Percentiles rank a stretch among this genome's conserved stretches.
These are phyloP conservation scores for Agonopterix subpropinquella DNA, from an alignment of 2,888 invertebrate genomes.

Conservation along the genomic window DNA sequence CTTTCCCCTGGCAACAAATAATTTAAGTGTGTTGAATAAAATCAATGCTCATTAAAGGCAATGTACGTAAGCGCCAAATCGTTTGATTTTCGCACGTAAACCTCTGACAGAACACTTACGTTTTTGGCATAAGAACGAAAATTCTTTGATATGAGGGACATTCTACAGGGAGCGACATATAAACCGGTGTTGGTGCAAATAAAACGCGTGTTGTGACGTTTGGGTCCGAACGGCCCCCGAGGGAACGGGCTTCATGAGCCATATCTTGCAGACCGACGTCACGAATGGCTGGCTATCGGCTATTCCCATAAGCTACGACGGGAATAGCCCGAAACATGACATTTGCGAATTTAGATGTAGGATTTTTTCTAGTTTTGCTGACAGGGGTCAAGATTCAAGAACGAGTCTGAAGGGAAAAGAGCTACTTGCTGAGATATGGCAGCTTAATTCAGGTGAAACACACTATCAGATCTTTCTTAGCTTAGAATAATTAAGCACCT, in stretches of 20 bases:
- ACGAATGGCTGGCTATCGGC: conserved; percentile 17
- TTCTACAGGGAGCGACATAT: no score
- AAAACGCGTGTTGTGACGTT: conserved; percentile 34
- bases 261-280: conserved; percentile 19
- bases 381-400: background rate
- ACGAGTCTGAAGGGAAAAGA: background rate
- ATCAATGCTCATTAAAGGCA: no score
- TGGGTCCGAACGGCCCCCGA: conserved; percentile 30
- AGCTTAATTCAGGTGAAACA: no score
- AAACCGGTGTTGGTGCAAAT: conserved; percentile 5
- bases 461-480: no score
- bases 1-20: no score
- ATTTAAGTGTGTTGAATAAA: no score
- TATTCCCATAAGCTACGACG: background rate
- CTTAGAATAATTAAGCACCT: no score
- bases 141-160: no score
- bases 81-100: background rate
- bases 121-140: background rate
- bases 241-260: conserved; percentile 31
- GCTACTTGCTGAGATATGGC: no score
- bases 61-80: background rate
- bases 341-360: background rate
- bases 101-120: background rate
- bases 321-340: background rate
- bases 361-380: background rate